Percentiles rank a stretch among this genome's conserved stretches.
phyloP scores from a whole-genome alignment of 2,113 vertebrate species.

The Chaetodon auriga region DNA sequence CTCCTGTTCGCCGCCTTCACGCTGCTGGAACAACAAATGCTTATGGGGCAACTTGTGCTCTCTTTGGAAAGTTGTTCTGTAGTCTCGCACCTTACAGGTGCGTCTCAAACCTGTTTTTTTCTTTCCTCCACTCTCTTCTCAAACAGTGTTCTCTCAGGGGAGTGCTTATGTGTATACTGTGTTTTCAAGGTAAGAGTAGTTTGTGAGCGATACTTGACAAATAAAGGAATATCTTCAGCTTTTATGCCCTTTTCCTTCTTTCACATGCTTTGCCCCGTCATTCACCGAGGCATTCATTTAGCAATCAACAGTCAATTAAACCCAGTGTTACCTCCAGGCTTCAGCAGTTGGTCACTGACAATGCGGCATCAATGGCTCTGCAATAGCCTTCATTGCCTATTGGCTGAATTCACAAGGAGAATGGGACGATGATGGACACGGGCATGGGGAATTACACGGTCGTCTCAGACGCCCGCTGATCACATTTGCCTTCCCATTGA shows the following conservation, averaged over 20 bases:
- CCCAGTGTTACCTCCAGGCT: constrained; percentile 31
- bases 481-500: constrained; percentile 28
- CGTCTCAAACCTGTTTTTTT: constrained; percentile 14
- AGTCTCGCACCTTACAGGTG: constrained; percentile 47
- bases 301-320: constrained; percentile 60
- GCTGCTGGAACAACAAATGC: constrained; percentile 57
- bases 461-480: constrained; percentile 37
- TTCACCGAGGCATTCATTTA: constrained; percentile 41
- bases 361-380: constrained; percentile 47
- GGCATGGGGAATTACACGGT: constrained; percentile 21
- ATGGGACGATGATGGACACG: constrained; percentile 59
- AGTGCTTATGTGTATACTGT: neutral
- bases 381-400: constrained; percentile 39
- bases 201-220: neutral
- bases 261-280: neutral
- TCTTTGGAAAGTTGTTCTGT: constrained; percentile 67
- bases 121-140: neutral
- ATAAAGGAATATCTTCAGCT: constrained; percentile 1
- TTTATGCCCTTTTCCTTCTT: neutral
- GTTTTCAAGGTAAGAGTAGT: constrained; percentile 43
- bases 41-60: constrained; percentile 62
- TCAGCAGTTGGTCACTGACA: constrained; percentile 49
- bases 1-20: constrained; percentile 32
- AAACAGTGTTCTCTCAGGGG: constrained; percentile 3
- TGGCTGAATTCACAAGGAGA: constrained; percentile 44